A percentile compares a stretch with the other conserved stretches of the same genome.
Evolutionary conservation across 2,797 vertebrate genomes (phyloP).

Genomic region (Ataeniobius toweri): DNA sequence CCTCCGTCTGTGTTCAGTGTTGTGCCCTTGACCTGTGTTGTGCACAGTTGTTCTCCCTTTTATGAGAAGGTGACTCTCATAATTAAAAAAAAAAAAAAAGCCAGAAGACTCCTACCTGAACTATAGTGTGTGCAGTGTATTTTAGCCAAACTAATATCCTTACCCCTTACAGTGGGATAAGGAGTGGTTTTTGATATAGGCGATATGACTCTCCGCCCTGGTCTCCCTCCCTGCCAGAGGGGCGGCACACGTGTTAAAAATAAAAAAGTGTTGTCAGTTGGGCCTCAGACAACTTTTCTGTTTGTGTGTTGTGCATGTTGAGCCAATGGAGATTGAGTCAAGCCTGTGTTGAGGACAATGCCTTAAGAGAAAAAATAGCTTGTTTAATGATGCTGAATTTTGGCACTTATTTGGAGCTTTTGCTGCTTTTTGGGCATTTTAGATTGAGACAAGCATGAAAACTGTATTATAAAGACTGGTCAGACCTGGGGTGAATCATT

Average conservation of each 20-base stretch:
- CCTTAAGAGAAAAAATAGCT: not conserved
- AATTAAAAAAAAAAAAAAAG: conserved; percentile 44
- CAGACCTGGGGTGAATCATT: not conserved
- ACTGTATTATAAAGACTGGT: not conserved
- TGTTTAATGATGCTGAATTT: not conserved
- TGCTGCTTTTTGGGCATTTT: not conserved
- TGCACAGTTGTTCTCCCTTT: conserved; percentile 68
- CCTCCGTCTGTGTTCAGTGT: conserved; percentile 73
- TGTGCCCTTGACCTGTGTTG: conserved; percentile 79
- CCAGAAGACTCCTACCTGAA: conserved; percentile 38
- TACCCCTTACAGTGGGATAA: not conserved
- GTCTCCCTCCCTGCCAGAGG: not conserved
- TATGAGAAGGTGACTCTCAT: conserved; percentile 59
- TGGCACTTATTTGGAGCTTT: not conserved
- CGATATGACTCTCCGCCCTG: not conserved
- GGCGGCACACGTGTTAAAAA: not conserved
- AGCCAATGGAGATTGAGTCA: not conserved
- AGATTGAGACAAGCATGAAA: not conserved
- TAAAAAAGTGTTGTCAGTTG: not conserved
- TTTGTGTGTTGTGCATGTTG: not conserved
- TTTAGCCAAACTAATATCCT: conserved; percentile 34
- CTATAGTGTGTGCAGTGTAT: conserved; percentile 29
- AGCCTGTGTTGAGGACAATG: not conserved
- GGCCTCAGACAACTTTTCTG: not conserved
- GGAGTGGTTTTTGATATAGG: not conserved